Base-by-base conservation (phyloP, 1,140 invertebrate species). In the Mizuhopecten yessoensis region DNA sequence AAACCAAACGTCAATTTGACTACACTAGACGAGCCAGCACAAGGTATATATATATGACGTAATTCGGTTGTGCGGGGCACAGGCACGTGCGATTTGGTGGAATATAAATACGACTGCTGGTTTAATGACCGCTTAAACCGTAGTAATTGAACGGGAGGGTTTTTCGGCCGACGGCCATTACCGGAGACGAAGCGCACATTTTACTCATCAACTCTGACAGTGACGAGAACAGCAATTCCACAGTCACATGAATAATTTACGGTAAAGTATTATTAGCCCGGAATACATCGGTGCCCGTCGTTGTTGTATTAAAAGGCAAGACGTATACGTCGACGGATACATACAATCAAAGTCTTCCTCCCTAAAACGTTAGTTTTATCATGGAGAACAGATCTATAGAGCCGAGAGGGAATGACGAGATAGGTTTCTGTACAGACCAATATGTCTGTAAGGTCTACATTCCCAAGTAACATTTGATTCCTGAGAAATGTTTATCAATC, bases 161-260 rank as follows among this genome's bases (percentile, higher is more conserved):
- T 45, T 45, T 45, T 45, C 42, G 42, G 17, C 42, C 9, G 42
- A 45, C 17, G 42, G 57, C n/a, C 57, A 75, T 75, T 75, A 75
- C n/a, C 2, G 57, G 57, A n/a, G 23, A n/a, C 57, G 57, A 75
- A 7, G 0, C 11, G n/a, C 23, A 75, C 57, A 29, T 29, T n/a
- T n/a, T 15, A 29, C 23, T 75, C 57, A 75, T 75, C 57, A 1
- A 75, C 57, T 29, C 23, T 29, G 57, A 75, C 57, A 75, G 0
- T 29, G 57, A 75, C 42, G 7, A 49, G 57, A 17, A 75, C 2
- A 75, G 57, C 57, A 75, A 75, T 75, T 29, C 57, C 57, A 29
- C 57, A 75, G 57, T 75, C 57, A 75, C 57, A 75, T 75, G 57
- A 75, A 75, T 75, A 75, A 75, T 75, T 75, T 75, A 75, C 1